Evolutionary conservation across 1,140 invertebrate species (phyloP).

Genomic region (Thereuonema tuberculata): DNA sequence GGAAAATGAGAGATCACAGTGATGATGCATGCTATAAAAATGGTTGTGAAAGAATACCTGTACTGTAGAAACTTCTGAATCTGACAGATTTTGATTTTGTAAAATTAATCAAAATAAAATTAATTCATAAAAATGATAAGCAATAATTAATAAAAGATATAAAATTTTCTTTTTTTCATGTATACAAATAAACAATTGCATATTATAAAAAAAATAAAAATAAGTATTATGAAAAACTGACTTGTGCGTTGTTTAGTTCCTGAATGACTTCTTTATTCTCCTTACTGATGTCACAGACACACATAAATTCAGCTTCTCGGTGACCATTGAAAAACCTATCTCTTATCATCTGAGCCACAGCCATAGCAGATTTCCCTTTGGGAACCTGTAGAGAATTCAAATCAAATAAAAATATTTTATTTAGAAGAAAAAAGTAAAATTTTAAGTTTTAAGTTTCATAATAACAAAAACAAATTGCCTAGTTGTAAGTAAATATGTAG

Average conservation of each 20-base stretch:
- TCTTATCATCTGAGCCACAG: conserved; percentile 59
- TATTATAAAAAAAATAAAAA: background rate
- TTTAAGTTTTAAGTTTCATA: background rate
- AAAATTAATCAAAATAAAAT: too few relatives aligned
- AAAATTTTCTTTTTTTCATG: too few relatives aligned
- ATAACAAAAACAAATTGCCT: too few relatives aligned
- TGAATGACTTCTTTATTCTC: conserved; percentile 59
- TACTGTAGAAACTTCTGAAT: too few relatives aligned
- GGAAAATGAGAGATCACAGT: too few relatives aligned
- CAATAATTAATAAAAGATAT: too few relatives aligned
- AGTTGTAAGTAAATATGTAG: too few relatives aligned
- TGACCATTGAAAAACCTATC: conserved; percentile 58
- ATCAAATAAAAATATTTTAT: background rate
- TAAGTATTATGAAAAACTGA: conserved; percentile 23
- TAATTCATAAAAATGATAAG: too few relatives aligned
- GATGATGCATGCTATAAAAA: too few relatives aligned
- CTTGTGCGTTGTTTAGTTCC: conserved; percentile 77
- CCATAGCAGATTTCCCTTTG: conserved; percentile 59
- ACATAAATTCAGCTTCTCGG: conserved; percentile 73
- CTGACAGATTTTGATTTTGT: too few relatives aligned
- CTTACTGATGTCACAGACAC: conserved; percentile 57
- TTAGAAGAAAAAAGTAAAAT: background rate
- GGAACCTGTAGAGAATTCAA: conserved; percentile 44
- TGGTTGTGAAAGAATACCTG: too few relatives aligned
- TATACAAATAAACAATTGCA: too few relatives aligned